Base-by-base conservation (phyloP, 2,888 invertebrate species). In the Conus canariensis region DNA sequence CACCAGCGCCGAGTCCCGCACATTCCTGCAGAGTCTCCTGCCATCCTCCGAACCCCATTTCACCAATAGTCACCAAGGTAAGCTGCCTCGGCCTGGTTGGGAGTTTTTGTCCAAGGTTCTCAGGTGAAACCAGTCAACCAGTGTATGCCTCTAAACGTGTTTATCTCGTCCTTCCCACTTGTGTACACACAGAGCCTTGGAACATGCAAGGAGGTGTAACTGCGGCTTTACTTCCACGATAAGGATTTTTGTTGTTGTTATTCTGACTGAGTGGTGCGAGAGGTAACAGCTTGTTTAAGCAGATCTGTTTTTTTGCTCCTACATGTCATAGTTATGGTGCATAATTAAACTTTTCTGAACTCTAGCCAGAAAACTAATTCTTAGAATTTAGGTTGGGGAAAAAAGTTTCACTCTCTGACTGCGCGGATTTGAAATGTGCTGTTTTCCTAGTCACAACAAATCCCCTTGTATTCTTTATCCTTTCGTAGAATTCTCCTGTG, bases 11-110 rank as follows among this genome's bases (percentile, higher is more conserved):
- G 95, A 95, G 89, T 94, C 93, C 90, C 94, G 95, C 91, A 94
- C 95, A 22, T 95, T 95, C 91, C 93, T 95, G 14, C 95, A 95
- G 89, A 94, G 94, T 87, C 94, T 95, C 88, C 92, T 94, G 56
- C 82, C 82, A 0, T 67, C 85, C n/a, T 85, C 85, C 14, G 89
- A 89, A 14, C 85, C 59, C 77, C 45, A 70, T 83, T 67, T 80
- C 64, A 56, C 58, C 74, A 82, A 56, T 19, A 82, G 60, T 16
- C 87, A 90, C 85, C 90, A 90, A 45, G 87, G 90, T 90, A 10
- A 88, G 88, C 80, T 22, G 14, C 8, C 9, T 80, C 30, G 0
- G 12, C 64, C 64, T 14, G 64, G 64, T 4, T 45, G 45, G 45
- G 45, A 45, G 45, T 45, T 45, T 45, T 2, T 45, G 45, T 45